Evolutionary conservation across 2,797 vertebrate species (phyloP).

Genomic region (Psittacula derbiana): DNA sequence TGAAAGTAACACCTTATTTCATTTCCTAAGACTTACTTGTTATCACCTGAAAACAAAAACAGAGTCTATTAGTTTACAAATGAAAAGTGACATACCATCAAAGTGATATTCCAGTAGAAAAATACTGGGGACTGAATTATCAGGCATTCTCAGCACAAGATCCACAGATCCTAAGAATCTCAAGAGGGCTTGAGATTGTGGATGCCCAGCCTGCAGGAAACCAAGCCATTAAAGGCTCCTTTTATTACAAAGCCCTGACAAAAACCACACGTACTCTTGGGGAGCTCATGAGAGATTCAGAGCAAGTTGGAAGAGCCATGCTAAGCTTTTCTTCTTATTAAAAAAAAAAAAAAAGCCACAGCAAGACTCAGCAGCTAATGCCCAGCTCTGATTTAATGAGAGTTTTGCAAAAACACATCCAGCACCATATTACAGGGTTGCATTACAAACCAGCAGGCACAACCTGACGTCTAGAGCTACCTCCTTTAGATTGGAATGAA

Average conservation of each 20-base stretch:
- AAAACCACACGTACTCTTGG: neutral
- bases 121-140: neutral
- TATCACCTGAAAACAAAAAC: slow-evolving; percentile 42
- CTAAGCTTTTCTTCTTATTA: neutral
- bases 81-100: neutral
- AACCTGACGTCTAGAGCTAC: neutral
- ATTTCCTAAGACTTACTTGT: neutral
- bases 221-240: neutral
- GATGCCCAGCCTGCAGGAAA: neutral
- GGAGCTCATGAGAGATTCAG: neutral
- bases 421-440: neutral
- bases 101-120: neutral
- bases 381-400: neutral
- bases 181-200: neutral
- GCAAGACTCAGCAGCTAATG: neutral
- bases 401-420: neutral
- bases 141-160: neutral
- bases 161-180: neutral
- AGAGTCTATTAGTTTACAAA: neutral
- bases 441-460: neutral
- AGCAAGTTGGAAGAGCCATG: neutral
- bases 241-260: neutral
- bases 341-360: neutral
- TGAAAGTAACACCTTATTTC: slow-evolving; percentile 29
- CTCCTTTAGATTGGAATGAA: neutral